Evolutionary conservation across 2,113 vertebrate species (phyloP).

Genomic region (Apteryx owenii): DNA sequence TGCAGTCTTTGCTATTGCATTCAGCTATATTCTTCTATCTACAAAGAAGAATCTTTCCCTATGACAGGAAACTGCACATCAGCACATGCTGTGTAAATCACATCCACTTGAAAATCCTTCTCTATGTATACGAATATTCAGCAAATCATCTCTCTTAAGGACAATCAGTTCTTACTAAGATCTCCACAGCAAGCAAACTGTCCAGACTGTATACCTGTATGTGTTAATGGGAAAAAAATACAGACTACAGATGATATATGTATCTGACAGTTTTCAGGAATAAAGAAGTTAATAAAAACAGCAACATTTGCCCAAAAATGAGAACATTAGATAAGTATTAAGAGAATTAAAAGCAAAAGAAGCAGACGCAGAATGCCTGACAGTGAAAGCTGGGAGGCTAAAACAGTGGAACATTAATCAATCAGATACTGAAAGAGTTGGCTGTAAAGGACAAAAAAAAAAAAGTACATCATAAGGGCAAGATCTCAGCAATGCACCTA

Average conservation of each 20-base stretch:
- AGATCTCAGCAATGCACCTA: neutral
- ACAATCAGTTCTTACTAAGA: conserved; percentile 31
- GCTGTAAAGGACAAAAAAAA: neutral
- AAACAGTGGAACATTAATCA: neutral
- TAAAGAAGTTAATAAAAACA: neutral
- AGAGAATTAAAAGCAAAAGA: neutral
- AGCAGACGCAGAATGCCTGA: neutral
- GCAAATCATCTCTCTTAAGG: neutral
- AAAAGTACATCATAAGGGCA: neutral
- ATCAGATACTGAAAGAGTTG: neutral
- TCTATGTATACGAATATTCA: neutral
- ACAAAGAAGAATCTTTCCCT: neutral
- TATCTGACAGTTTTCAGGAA: neutral
- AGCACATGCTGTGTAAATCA: conserved; percentile 9
- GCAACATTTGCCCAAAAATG: neutral
- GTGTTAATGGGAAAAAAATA: neutral
- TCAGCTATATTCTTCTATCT: neutral
- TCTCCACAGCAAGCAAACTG: neutral
- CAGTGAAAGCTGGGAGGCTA: neutral
- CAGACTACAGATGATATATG: neutral
- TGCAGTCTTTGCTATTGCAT: neutral
- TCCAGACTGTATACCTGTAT: neutral
- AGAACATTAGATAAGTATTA: neutral
- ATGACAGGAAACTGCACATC: neutral
- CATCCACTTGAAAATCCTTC: neutral